Evolutionary conservation across 2,113 vertebrate species (phyloP), one percentile per base, ranked within the genome.

Genomic region (Zapornia atra): DNA sequence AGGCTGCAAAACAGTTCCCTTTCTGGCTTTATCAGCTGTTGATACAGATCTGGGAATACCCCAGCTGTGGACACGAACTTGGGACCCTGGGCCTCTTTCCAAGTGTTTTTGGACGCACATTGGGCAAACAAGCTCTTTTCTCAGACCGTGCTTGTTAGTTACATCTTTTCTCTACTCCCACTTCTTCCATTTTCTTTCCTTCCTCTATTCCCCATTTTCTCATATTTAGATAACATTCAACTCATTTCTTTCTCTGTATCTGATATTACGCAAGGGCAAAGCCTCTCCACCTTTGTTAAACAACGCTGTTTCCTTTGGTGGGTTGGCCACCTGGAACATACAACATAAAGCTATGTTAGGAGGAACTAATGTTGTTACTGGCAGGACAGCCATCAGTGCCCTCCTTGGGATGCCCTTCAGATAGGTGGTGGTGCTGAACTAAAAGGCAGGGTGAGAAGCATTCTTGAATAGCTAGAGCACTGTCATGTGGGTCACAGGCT

Each of bases 71-170:
- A 86, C 72, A 70, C 2, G 14, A 88, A 28, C 73, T 5, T 44
- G 53, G 54, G 48, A 61, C 38, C 82, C 69, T 9, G 17, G 61
- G 80, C 34, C 69, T 60, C 69, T 51, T 84, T 72, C 77, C 88
- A 89, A 64, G 19, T 54, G 31, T 82, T 95, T 84, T 86, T 61
- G 88, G 48, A 79, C 7, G 5, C 77, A 92, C 15, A 21, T 44
- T 82, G 69, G 50, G 63, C 86, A 95, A 96, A 95, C 86, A 79
- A 76, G 8, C 14, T 66, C 42, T 89, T 94, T 94, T 96, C 92
- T 92, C 94, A 87, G 36, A 65, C 76, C 33, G 15, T 26, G 51
- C 21, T 54, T n/a, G 7, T 56, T 50, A 64, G 56, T 88, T 63
- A 83, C 64, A 64, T 22, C n/a, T 81, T 83, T 90, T 51, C 51